These are phyloP conservation scores for Folsomia candida DNA, from an alignment of 2,888 invertebrate species.

Conservation along the genomic window DNA sequence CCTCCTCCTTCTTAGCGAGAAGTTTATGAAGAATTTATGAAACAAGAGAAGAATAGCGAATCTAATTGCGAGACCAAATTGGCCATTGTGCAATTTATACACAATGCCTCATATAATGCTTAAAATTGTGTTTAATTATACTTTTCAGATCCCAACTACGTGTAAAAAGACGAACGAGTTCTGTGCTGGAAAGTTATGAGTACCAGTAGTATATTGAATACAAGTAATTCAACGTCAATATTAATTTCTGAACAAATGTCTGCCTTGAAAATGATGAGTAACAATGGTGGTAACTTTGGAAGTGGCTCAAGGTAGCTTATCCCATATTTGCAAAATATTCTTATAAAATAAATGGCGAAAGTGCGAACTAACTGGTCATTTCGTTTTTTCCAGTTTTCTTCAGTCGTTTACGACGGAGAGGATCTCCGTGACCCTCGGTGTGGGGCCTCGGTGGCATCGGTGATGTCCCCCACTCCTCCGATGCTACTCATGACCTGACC, in stretches of 20 bases:
- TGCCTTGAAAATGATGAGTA: slow-evolving; percentile 13
- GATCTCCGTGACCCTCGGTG: slow-evolving; percentile 77
- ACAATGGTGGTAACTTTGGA: neutral
- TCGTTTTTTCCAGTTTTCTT: slow-evolving; percentile 23
- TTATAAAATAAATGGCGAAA: neutral
- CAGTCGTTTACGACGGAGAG: slow-evolving; percentile 27
- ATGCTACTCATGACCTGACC: slow-evolving; percentile 59
- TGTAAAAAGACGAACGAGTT: neutral
- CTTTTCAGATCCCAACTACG: neutral
- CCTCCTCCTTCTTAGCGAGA: too few relatives aligned
- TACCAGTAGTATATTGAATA: slow-evolving; percentile 14
- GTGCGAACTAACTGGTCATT: neutral
- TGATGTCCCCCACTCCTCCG: slow-evolving; percentile 97
- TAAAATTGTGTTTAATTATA: too few relatives aligned
- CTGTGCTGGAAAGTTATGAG: slow-evolving; percentile 12
- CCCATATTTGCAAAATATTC: neutral
- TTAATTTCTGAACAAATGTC: slow-evolving; percentile 1
- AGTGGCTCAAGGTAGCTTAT: slow-evolving; percentile 5
- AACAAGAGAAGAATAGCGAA: too few relatives aligned
- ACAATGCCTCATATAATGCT: neutral
- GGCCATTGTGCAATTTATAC: too few relatives aligned
- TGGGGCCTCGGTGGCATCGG: slow-evolving; percentile 99
- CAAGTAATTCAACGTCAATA: slow-evolving; percentile 9
- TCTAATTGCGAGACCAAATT: too few relatives aligned
- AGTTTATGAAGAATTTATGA: too few relatives aligned